phyloP scores from a whole-genome alignment of 2,113 vertebrate genomes.

The Anoura caudifer region DNA sequence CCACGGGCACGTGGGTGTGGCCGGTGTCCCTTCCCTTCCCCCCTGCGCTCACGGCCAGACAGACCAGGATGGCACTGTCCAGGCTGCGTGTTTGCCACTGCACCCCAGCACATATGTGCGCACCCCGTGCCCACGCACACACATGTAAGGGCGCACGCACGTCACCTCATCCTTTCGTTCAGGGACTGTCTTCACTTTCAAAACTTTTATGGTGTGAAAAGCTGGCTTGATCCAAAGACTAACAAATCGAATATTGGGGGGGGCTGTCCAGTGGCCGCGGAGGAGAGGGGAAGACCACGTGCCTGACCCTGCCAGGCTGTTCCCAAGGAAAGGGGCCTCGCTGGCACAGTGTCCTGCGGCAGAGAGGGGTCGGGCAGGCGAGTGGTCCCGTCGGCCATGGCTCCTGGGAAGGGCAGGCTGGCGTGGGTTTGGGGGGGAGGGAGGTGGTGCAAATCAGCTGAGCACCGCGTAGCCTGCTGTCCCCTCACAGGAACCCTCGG shows the following conservation, averaged over 20 bases:
- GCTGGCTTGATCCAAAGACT: neutral
- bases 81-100: neutral
- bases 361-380: neutral
- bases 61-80: neutral
- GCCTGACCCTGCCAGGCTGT: neutral
- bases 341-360: neutral
- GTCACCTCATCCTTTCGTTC: neutral
- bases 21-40: neutral
- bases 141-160: rapidly evolving
- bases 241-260: neutral
- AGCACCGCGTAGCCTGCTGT: neutral
- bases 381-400: neutral
- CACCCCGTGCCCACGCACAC: too few species aligned
- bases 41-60: neutral
- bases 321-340: conserved; percentile 23
- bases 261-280: neutral
- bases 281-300: neutral
- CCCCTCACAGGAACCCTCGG: neutral
- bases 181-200: neutral
- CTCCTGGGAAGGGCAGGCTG: neutral
- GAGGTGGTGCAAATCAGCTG: neutral
- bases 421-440: neutral
- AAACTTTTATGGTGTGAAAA: neutral
- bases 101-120: neutral
- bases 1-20: rapidly evolving